Conservation (phyloP, 2,113 vertebrate species). For the Nannospalax galili region DNA sequence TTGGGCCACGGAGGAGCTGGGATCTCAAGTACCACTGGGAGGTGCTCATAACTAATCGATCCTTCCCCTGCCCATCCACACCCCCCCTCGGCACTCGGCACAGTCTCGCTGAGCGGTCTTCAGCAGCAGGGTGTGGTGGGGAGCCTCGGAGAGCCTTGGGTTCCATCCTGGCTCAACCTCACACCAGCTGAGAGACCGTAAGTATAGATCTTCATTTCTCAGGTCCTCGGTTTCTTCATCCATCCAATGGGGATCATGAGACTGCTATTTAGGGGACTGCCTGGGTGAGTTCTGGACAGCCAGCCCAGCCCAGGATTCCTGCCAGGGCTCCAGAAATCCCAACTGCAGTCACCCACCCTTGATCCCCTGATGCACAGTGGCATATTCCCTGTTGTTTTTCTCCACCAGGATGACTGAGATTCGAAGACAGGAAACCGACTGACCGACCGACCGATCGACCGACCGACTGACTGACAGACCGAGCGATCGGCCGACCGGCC, state of each 20-base stretch:
- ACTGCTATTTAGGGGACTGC: background rate
- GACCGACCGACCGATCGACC: background rate
- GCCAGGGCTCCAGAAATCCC: background rate
- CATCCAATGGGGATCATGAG: background rate
- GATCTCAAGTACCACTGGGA: constrained; percentile 70
- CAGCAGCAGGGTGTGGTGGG: constrained; percentile 64
- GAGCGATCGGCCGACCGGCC: background rate
- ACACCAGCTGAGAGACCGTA: constrained; percentile 45
- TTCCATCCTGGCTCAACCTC: background rate
- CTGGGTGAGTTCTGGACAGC: background rate
- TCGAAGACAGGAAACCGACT: constrained; percentile 41
- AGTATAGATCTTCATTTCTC: background rate
- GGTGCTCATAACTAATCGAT: constrained; percentile 73
- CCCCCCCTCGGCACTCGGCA: constrained; percentile 53
- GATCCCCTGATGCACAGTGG: background rate
- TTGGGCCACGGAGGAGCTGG: constrained; percentile 72
- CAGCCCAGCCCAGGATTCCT: background rate
- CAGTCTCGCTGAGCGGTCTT: constrained; percentile 51
- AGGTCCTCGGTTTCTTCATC: constrained; percentile 63
- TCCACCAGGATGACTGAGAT: constrained; percentile 49
- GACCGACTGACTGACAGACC: background rate
- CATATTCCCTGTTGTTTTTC: constrained; percentile 37
- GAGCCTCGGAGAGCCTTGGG: constrained; percentile 15
- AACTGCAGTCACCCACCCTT: background rate
- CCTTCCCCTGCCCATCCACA: constrained; percentile 64